A percentile compares a stretch with the other conserved stretches of the same genome.
These are phyloP conservation scores for Drosophila meridiana DNA, from an alignment of 2,888 invertebrate genomes.

Conservation along the genomic window DNA sequence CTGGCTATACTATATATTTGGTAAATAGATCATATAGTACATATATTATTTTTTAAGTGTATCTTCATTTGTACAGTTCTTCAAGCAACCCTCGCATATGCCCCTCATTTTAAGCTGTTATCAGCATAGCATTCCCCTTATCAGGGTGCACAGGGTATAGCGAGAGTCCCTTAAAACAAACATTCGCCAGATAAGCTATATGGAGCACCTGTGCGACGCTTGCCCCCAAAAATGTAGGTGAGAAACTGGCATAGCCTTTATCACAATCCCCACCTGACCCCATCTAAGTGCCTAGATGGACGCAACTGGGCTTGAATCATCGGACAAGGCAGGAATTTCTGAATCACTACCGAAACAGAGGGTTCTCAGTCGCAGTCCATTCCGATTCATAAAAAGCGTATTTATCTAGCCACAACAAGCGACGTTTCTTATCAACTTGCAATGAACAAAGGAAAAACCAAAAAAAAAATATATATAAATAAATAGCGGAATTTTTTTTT, in stretches of 20 bases:
- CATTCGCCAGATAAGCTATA: neutral
- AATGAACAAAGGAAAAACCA: constrained; percentile 15
- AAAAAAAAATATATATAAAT: constrained; percentile 3
- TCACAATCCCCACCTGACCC: constrained; percentile 12
- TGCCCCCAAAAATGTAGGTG: neutral
- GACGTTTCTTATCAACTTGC: constrained; percentile 20
- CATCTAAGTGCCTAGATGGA: neutral
- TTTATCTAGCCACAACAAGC: constrained; percentile 7
- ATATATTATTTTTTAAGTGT: neutral
- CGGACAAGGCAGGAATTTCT: neutral
- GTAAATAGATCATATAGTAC: too few relatives aligned
- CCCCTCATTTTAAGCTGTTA: neutral
- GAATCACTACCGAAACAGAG: neutral
- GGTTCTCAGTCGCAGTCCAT: neutral
- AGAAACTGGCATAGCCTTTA: constrained; percentile 8
- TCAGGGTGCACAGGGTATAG: neutral
- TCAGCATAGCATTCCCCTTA: neutral
- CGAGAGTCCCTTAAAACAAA: constrained; percentile 1
- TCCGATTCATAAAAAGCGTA: neutral
- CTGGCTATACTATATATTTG: too few relatives aligned
- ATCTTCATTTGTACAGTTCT: neutral
- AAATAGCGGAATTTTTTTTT: neutral
- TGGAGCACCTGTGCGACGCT: constrained; percentile 2
- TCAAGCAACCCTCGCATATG: neutral
- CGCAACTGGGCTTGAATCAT: constrained; percentile 3